These are phyloP conservation scores for Trichogramma pretiosum DNA, from an alignment of 1,140 invertebrate genomes.

Conservation along the genomic window DNA sequence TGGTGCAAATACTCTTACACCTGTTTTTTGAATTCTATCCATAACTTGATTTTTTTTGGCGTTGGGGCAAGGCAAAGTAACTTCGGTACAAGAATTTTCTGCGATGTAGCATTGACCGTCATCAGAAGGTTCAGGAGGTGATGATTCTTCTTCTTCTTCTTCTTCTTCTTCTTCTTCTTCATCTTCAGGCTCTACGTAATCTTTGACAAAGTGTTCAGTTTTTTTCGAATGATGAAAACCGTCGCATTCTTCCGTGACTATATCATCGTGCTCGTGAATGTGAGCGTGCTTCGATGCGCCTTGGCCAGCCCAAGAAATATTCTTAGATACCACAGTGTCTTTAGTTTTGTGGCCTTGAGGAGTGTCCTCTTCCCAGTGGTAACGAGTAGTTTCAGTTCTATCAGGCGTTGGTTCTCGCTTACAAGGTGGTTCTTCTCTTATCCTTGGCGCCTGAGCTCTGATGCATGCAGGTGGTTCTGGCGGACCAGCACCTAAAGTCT, in stretches of 20 bases:
- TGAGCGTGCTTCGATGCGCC: constrained; percentile 7
- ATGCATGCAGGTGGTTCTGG: constrained; percentile 26
- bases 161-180: constrained; percentile 6
- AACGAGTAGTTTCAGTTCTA: constrained; percentile 21
- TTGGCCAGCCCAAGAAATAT: constrained; percentile 10
- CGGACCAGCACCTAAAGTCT: constrained; percentile 32
- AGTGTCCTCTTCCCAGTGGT: constrained; percentile 35
- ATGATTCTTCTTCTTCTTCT: constrained; percentile 14
- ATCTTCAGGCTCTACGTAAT: constrained; percentile 13
- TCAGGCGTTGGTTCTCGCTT: constrained; percentile 17
- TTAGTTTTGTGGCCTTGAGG: constrained; percentile 29
- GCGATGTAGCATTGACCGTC: constrained; percentile 30
- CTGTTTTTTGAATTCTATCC: constrained; percentile 27
- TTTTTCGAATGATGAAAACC: constrained; percentile 11
- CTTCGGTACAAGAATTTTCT: constrained; percentile 21
- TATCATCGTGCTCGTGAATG: constrained; percentile 21
- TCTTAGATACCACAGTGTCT: constrained; percentile 18
- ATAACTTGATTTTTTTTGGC: constrained; percentile 20
- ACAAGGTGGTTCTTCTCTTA: constrained; percentile 22
- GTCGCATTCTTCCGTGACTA: constrained; percentile 24
- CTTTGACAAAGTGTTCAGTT: constrained; percentile 13
- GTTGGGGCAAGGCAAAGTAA: constrained; percentile 30
- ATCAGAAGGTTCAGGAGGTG: constrained; percentile 15
- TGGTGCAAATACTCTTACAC: constrained; percentile 27
- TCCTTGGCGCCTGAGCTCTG: constrained; percentile 31